Conservation (phyloP, 2,888 invertebrate species). For the Euspilapteryx auroguttella region DNA sequence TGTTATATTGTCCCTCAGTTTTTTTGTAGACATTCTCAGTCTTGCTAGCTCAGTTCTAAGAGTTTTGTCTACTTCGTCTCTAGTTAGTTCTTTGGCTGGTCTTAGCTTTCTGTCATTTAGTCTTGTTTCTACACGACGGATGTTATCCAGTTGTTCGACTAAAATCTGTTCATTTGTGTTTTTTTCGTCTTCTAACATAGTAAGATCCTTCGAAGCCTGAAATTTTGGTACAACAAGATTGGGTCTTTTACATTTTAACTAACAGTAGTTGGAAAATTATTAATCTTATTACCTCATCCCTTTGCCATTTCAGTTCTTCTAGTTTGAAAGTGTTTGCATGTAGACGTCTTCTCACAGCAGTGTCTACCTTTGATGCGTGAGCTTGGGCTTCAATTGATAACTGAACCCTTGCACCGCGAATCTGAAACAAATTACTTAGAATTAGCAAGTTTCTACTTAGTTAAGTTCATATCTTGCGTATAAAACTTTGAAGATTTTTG, state of each 20-base stretch:
- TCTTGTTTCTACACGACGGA: conserved; percentile 72
- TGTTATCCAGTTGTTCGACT: conserved; percentile 67
- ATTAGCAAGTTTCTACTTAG: too few relatives aligned
- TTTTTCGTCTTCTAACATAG: conserved; percentile 69
- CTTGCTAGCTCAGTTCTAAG: conserved; percentile 65
- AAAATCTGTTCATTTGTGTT: conserved; percentile 66
- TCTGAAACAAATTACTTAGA: conserved; percentile 20
- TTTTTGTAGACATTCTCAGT: conserved; percentile 57
- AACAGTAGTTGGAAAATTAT: too few relatives aligned
- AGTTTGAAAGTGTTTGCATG: conserved; percentile 74
- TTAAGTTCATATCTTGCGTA: too few relatives aligned
- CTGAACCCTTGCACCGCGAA: conserved; percentile 69
- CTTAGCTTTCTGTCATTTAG: conserved; percentile 70
- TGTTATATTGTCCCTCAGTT: conserved; percentile 55
- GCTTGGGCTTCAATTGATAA: conserved; percentile 71
- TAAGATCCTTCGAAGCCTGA: conserved; percentile 70
- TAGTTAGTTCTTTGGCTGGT: conserved; percentile 66
- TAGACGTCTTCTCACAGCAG: conserved; percentile 72
- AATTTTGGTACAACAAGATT: too few relatives aligned
- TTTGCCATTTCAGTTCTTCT: conserved; percentile 81
- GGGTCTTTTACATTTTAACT: too few relatives aligned
- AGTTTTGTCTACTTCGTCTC: conserved; percentile 66
- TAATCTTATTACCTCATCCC: conserved; percentile 69
- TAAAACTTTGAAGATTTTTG: too few relatives aligned
- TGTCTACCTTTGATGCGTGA: conserved; percentile 73